phyloP scores from a whole-genome alignment of 1,140 invertebrate genomes.

The Conus ventricosus region DNA sequence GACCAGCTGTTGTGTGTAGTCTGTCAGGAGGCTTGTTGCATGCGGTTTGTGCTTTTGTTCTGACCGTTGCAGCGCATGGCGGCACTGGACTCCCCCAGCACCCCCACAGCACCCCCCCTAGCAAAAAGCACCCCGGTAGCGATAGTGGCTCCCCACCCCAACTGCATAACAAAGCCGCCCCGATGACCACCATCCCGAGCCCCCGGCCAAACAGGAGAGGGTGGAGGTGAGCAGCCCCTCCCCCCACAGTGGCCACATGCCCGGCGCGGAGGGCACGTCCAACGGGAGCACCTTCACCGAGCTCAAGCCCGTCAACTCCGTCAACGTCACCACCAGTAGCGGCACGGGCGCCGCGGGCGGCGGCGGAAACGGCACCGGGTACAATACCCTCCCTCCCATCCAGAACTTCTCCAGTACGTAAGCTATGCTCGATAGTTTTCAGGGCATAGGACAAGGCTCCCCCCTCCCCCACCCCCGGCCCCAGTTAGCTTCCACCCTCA shows the following conservation, averaged over 20 bases:
- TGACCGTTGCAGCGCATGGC: constrained; percentile 24
- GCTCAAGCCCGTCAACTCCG: constrained; percentile 39
- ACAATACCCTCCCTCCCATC: constrained; percentile 25
- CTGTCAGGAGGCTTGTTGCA: constrained; percentile 1
- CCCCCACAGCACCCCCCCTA: constrained; percentile 22
- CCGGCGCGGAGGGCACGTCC: not conserved
- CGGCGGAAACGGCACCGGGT: not conserved
- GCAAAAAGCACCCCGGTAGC: constrained; percentile 35
- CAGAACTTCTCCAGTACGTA: constrained; percentile 33
- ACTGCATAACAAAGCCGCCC: not conserved
- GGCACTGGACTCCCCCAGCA: not conserved
- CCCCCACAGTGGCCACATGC: constrained; percentile 20
- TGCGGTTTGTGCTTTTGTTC: not conserved
- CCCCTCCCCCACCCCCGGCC: too few species aligned
- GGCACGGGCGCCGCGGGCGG: not conserved
- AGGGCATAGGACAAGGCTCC: not conserved
- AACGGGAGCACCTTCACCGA: constrained; percentile 41
- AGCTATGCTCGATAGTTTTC: not conserved
- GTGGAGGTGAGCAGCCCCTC: not conserved
- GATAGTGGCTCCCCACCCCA: constrained; percentile 38
- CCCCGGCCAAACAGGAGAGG: not conserved
- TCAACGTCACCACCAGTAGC: not conserved
- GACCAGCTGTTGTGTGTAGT: not conserved
- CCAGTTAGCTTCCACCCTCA: too few species aligned
- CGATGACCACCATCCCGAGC: not conserved